Conservation (phyloP, 2,888 invertebrate species). For the Lissonota sp. region DNA sequence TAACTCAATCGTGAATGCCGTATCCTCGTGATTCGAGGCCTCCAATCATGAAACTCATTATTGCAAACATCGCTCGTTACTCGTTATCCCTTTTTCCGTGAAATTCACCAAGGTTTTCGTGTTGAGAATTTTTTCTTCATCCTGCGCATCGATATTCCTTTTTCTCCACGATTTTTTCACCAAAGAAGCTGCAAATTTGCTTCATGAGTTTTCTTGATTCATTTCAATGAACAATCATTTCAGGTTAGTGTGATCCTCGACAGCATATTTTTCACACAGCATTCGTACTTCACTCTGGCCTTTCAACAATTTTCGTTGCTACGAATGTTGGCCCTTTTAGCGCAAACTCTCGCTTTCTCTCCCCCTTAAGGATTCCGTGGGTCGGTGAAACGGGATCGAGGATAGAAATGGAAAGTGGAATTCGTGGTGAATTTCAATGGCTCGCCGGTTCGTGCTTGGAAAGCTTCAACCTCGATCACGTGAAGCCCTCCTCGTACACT, state of each 20-base stretch:
- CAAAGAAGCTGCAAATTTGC: too few species aligned
- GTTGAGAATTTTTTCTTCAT: too few species aligned
- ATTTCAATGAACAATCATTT: too few species aligned
- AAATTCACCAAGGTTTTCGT: not conserved
- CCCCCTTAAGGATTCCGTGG: conserved; percentile 33
- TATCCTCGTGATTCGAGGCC: conserved; percentile 38
- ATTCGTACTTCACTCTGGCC: conserved; percentile 41
- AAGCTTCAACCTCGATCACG: conserved; percentile 73
- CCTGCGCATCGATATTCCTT: too few species aligned
- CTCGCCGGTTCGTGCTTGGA: conserved; percentile 78
- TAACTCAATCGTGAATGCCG: conserved; percentile 4
- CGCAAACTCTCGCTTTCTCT: conserved; percentile 19
- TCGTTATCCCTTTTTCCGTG: not conserved
- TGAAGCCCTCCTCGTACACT: conserved; percentile 46
- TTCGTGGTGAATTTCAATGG: conserved; percentile 82
- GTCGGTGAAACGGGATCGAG: conserved; percentile 58
- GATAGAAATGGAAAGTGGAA: conserved; percentile 83
- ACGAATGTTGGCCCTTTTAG: conserved; percentile 15
- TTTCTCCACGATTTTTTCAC: too few species aligned
- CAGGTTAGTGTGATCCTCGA: too few species aligned
- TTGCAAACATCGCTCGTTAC: not conserved
- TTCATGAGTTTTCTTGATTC: too few species aligned
- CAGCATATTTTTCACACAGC: too few species aligned
- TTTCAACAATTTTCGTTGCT: conserved; percentile 51
- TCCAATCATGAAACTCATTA: conserved; percentile 19